Conservation (phyloP, 2,888 invertebrate species). For the Fragum whitleyi region DNA sequence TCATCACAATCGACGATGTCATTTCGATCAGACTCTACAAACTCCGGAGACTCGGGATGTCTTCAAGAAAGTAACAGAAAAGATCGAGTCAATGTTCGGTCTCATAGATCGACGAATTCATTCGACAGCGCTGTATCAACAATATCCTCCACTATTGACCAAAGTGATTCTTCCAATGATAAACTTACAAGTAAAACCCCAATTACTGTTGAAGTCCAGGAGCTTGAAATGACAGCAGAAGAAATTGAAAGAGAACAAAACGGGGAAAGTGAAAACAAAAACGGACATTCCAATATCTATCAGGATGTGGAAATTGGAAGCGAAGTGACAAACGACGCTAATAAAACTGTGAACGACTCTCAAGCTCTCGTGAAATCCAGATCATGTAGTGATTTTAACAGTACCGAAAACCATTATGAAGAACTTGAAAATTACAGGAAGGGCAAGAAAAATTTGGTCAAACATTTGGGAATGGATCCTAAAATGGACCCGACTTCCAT, state of each 20-base stretch:
- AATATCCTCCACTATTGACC: constrained; percentile 60
- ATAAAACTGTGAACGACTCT: background rate
- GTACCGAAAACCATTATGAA: constrained; percentile 69
- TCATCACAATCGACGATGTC: constrained; percentile 55
- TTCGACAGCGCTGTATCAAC: constrained; percentile 76
- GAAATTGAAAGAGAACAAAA: constrained; percentile 21
- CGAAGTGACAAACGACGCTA: background rate
- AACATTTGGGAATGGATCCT: constrained; percentile 70
- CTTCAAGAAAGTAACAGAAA: constrained; percentile 44
- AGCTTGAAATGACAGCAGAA: constrained; percentile 43
- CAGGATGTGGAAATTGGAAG: constrained; percentile 50
- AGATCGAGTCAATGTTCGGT: constrained; percentile 9
- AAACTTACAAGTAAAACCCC: constrained; percentile 17
- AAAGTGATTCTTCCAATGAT: constrained; percentile 21
- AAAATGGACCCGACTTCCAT: constrained; percentile 60
- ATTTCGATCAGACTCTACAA: constrained; percentile 63
- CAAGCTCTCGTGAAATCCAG: constrained; percentile 46
- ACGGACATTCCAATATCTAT: constrained; percentile 42
- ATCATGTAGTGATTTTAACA: constrained; percentile 45
- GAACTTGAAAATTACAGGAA: constrained; percentile 71
- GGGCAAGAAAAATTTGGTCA: constrained; percentile 63
- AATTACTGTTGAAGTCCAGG: constrained; percentile 58
- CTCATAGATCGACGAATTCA: constrained; percentile 67
- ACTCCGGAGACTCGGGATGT: constrained; percentile 73
- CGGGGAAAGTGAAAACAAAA: background rate